A percentile compares a stretch with the other conserved stretches of the same genome.
These are phyloP conservation scores for Chrysolina americana DNA, from an alignment of 2,888 invertebrate genomes.

Conservation along the genomic window DNA sequence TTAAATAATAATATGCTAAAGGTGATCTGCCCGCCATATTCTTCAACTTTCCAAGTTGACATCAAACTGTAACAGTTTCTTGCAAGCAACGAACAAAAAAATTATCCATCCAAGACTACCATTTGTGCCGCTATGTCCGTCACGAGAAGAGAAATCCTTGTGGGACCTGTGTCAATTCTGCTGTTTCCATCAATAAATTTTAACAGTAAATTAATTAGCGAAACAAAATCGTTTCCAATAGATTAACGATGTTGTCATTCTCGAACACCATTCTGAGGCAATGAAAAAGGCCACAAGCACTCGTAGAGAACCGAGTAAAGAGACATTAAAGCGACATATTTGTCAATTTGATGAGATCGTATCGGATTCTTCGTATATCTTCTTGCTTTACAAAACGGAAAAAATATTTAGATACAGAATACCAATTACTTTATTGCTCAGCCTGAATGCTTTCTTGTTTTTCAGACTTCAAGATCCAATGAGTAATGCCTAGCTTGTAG, in stretches of 20 bases:
- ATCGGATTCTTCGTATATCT: conserved; percentile 3
- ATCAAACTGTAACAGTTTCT: too few species aligned
- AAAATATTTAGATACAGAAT: neutral
- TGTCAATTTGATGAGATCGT: neutral
- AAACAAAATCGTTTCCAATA: conserved; percentile 1
- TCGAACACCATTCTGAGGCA: conserved; percentile 1
- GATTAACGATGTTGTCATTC: neutral
- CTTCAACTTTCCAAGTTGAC: too few species aligned
- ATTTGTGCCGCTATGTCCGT: neutral
- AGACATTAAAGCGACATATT: conserved; percentile 6
- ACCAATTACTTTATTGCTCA: neutral
- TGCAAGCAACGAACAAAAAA: too few species aligned
- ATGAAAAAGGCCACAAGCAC: neutral
- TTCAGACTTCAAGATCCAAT: neutral
- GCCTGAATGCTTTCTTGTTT: neutral
- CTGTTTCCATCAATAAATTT: conserved; percentile 1
- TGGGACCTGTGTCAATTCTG: conserved; percentile 1
- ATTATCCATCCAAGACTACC: too few species aligned
- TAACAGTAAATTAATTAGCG: conserved; percentile 3
- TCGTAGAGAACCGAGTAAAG: neutral
- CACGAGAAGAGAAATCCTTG: neutral
- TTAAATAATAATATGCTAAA: too few species aligned
- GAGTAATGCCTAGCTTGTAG: neutral
- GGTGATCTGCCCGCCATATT: too few species aligned
- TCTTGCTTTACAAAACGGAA: neutral